Percentiles rank a stretch among this genome's conserved stretches.
These are phyloP conservation scores for Caenorhabditis japonica DNA, from an alignment of 2,888 invertebrate genomes.

Conservation along the genomic window DNA sequence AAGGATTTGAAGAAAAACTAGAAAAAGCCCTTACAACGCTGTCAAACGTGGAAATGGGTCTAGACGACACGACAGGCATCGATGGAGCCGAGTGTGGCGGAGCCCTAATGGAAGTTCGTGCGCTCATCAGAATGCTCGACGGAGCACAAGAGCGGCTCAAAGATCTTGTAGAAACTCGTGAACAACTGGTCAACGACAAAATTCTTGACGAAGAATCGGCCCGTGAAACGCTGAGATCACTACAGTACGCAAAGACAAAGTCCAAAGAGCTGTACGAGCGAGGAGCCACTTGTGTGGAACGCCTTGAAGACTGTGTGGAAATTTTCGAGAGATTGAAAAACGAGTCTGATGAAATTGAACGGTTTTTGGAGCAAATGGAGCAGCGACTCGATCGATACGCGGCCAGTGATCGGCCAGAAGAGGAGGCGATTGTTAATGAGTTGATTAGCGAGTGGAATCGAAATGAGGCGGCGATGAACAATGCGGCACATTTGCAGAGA, in stretches of 20 bases:
- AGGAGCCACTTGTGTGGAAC: slow-evolving; percentile 60
- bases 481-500: slow-evolving; percentile 55
- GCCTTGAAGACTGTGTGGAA: slow-evolving; percentile 68
- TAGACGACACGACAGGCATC: slow-evolving; percentile 71
- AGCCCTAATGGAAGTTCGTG: slow-evolving; percentile 57
- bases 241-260: slow-evolving; percentile 54
- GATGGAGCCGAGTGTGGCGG: slow-evolving; percentile 57
- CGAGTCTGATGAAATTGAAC: slow-evolving; percentile 50
- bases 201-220: slow-evolving; percentile 62
- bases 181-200: slow-evolving; percentile 45
- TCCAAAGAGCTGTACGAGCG: slow-evolving; percentile 58
- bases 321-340: slow-evolving; percentile 45
- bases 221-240: slow-evolving; percentile 29
- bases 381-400: slow-evolving; percentile 55
- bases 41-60: slow-evolving; percentile 65
- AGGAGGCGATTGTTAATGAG: slow-evolving; percentile 51
- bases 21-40: slow-evolving; percentile 54
- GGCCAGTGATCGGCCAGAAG: slow-evolving; percentile 40
- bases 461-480: slow-evolving; percentile 58
- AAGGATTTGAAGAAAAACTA: slow-evolving; percentile 65
- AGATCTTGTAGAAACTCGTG: slow-evolving; percentile 33
- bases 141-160: slow-evolving; percentile 46
- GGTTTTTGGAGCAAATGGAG: slow-evolving; percentile 61
- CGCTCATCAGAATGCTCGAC: slow-evolving; percentile 43
- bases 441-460: slow-evolving; percentile 65